Evolutionary conservation across 2,113 vertebrate species (phyloP).

Genomic region (Steatornis caripensis): DNA sequence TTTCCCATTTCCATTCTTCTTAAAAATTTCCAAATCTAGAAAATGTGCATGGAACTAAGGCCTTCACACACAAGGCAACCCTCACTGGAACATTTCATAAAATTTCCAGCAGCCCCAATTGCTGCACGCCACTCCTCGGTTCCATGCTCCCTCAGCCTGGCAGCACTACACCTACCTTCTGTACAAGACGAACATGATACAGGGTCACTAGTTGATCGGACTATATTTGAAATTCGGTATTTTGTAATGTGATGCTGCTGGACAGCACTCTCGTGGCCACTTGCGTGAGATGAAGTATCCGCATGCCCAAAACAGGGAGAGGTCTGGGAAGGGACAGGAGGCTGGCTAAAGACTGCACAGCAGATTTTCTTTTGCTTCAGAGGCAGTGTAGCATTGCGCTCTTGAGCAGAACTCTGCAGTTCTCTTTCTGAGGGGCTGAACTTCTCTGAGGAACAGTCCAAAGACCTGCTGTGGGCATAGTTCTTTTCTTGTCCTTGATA

Average conservation of each 20-base stretch:
- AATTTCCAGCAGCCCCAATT: neutral
- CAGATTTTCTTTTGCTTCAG: slow-evolving; percentile 77
- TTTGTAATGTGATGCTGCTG: slow-evolving; percentile 42
- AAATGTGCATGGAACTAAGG: neutral
- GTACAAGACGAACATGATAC: slow-evolving; percentile 75
- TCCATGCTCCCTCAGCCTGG: neutral
- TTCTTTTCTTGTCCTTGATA: slow-evolving; percentile 67
- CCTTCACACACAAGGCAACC: neutral
- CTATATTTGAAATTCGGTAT: slow-evolving; percentile 72
- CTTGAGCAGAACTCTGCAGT: slow-evolving; percentile 23
- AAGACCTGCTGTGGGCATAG: slow-evolving; percentile 45
- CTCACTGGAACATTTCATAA: accelerated
- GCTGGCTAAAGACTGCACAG: slow-evolving; percentile 77
- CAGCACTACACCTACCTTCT: slow-evolving; percentile 75
- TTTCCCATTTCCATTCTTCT: neutral
- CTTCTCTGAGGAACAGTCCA: slow-evolving; percentile 78
- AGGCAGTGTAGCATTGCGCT: slow-evolving; percentile 31
- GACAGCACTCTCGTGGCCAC: slow-evolving; percentile 36
- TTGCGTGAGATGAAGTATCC: neutral
- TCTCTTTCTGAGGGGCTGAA: slow-evolving; percentile 73
- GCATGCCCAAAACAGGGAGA: slow-evolving; percentile 57
- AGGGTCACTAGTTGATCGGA: slow-evolving; percentile 92
- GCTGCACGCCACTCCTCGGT: accelerated
- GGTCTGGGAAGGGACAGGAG: slow-evolving; percentile 62
- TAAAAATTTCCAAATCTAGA: neutral